Evolutionary conservation across 2,888 invertebrate species (phyloP).

Genomic region (Gortyna flavago): DNA sequence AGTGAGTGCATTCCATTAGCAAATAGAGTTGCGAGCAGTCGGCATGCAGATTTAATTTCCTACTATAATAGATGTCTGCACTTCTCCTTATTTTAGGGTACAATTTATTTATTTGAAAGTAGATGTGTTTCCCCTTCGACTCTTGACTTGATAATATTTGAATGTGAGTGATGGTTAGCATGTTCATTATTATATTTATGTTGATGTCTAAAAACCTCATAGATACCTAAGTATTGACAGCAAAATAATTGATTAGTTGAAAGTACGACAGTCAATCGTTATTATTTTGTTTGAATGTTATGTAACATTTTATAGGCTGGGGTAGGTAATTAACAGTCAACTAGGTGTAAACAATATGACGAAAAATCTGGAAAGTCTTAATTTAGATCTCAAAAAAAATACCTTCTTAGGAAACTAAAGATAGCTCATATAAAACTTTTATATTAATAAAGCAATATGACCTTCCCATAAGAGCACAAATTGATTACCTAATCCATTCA

Average conservation of each 20-base stretch:
- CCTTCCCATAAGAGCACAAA: background rate
- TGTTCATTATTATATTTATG: background rate
- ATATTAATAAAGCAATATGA: background rate
- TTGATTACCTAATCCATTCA: background rate
- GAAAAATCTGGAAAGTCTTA: background rate
- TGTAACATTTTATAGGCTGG: background rate
- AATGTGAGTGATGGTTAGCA: background rate
- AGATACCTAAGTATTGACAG: background rate
- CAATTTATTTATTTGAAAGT: conserved; percentile 32
- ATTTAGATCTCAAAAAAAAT: background rate
- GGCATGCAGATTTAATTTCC: conserved; percentile 83
- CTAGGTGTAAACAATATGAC: background rate
- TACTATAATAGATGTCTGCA: conserved; percentile 80
- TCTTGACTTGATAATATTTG: conserved; percentile 27
- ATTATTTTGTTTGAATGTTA: background rate
- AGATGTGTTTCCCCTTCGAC: conserved; percentile 10
- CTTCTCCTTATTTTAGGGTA: conserved; percentile 66
- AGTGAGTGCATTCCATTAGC: conserved; percentile 83
- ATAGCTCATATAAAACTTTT: background rate
- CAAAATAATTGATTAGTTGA: background rate
- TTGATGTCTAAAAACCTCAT: background rate
- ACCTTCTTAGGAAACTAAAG: background rate
- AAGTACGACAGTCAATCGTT: background rate
- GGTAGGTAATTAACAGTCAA: background rate
- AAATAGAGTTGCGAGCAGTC: conserved; percentile 74